A percentile compares a stretch with the other conserved stretches of the same genome.
These are phyloP conservation scores for Hydropsyche betteni DNA, from an alignment of 2,888 invertebrate species.

Conservation along the genomic window DNA sequence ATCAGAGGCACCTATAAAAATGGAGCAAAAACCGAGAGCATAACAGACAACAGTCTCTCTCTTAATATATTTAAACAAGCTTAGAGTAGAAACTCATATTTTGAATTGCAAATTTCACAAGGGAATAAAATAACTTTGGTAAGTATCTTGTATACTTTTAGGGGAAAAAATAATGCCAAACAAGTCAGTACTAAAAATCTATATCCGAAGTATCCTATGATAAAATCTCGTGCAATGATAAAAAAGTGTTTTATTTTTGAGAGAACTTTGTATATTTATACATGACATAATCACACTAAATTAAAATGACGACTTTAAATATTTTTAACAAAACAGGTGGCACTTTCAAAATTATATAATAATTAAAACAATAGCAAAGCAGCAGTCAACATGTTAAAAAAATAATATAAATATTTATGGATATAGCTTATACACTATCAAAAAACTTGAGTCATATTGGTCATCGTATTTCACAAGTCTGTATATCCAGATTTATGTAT, in stretches of 20 bases:
- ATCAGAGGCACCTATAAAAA: constrained; percentile 25
- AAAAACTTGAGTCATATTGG: constrained; percentile 35
- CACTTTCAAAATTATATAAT: constrained; percentile 43
- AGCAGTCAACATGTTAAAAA: constrained; percentile 49
- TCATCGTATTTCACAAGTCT: constrained; percentile 41
- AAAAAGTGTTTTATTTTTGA: constrained; percentile 7
- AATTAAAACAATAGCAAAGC: constrained; percentile 48
- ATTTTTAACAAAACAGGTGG: constrained; percentile 48
- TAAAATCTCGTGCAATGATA: constrained; percentile 10
- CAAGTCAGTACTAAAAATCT: too few species aligned
- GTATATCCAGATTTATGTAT: constrained; percentile 42
- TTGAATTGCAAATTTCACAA: too few species aligned
- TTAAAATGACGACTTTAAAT: constrained; percentile 20
- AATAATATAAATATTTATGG: constrained; percentile 37
- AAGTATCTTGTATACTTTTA: too few species aligned
- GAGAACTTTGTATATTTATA: constrained; percentile 1
- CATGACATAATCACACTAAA: constrained; percentile 22
- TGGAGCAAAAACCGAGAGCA: constrained; percentile 45
- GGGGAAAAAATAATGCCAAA: too few species aligned
- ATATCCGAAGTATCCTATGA: too few species aligned
- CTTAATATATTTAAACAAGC: too few species aligned
- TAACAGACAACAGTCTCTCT: constrained; percentile 50
- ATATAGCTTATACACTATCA: constrained; percentile 30
- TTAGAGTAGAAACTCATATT: too few species aligned
- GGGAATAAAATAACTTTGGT: too few species aligned